Percentiles rank a stretch among this genome's conserved stretches.
These are phyloP conservation scores for Staurois parvus DNA, from an alignment of 2,797 vertebrate species.

Conservation along the genomic window DNA sequence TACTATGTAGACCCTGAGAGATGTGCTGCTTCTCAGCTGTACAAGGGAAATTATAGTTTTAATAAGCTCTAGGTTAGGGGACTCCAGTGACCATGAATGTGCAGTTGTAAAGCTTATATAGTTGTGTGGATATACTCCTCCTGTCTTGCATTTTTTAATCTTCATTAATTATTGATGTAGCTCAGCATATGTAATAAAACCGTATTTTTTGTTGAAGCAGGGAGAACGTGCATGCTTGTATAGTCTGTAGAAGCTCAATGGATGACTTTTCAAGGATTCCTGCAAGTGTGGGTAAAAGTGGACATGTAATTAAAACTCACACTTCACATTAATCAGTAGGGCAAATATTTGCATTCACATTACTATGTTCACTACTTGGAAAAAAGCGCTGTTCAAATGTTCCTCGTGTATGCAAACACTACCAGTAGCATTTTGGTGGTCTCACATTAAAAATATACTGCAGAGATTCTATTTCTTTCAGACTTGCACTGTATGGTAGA, in stretches of 20 bases:
- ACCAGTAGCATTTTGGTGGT: too few species aligned
- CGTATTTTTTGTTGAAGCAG: neutral
- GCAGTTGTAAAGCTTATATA: slow-evolving; percentile 4
- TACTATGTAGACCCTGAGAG: slow-evolving; percentile 26
- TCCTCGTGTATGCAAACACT: too few species aligned
- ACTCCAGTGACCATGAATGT: slow-evolving; percentile 10
- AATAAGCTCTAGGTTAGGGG: slow-evolving; percentile 38
- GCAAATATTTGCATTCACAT: too few species aligned
- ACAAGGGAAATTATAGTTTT: slow-evolving; percentile 42
- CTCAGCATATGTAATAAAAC: neutral
- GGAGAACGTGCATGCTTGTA: neutral
- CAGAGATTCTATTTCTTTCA: too few species aligned
- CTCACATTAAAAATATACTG: too few species aligned
- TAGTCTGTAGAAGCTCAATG: neutral
- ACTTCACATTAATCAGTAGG: too few species aligned
- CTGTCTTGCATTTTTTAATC: neutral
- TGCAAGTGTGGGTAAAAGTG: too few species aligned
- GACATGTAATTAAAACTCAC: too few species aligned
- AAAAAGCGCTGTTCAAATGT: too few species aligned
- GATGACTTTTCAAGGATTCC: too few species aligned
- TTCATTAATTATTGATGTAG: slow-evolving; percentile 30
- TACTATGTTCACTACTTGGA: too few species aligned
- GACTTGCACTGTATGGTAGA: too few species aligned
- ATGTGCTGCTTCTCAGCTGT: slow-evolving; percentile 22
- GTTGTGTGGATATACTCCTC: neutral